These are phyloP conservation scores for Lumbricus terrestris DNA, from an alignment of 2,888 invertebrate species.

Conservation along the genomic window DNA sequence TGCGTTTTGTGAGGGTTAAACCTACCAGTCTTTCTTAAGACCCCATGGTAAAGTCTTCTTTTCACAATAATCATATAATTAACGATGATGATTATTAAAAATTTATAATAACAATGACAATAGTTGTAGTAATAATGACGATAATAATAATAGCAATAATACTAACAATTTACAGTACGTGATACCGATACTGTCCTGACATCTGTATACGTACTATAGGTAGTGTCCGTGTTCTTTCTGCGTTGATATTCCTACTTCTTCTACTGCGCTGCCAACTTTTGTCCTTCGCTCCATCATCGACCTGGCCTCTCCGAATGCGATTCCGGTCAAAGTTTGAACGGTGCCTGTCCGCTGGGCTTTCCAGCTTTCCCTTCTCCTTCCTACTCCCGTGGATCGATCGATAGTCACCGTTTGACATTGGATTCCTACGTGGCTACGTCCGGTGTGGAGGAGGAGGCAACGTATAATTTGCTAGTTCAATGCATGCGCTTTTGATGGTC, in stretches of 20 bases:
- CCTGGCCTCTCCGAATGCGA: neutral
- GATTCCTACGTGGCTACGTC: neutral
- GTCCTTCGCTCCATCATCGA: neutral
- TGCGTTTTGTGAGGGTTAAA: no score
- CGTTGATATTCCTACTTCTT: neutral
- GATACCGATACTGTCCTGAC: neutral
- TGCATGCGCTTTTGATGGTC: neutral
- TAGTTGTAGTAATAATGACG: no score
- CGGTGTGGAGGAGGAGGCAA: no score
- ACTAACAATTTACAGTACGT: neutral
- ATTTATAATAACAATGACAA: no score
- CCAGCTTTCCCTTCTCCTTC: no score
- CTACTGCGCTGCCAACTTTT: neutral
- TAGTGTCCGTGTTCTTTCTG: neutral
- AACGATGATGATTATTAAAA: no score
- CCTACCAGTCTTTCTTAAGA: no score
- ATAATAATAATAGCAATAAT: no score
- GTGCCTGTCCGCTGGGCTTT: neutral
- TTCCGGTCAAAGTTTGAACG: constrained; percentile 3
- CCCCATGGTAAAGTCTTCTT: no score
- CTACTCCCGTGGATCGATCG: neutral
- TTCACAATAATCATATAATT: no score
- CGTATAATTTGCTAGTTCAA: neutral
- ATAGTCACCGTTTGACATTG: neutral
- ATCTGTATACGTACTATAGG: neutral